Base-by-base conservation (phyloP, 2,113 vertebrate species). In the Caranx melampygus region DNA sequence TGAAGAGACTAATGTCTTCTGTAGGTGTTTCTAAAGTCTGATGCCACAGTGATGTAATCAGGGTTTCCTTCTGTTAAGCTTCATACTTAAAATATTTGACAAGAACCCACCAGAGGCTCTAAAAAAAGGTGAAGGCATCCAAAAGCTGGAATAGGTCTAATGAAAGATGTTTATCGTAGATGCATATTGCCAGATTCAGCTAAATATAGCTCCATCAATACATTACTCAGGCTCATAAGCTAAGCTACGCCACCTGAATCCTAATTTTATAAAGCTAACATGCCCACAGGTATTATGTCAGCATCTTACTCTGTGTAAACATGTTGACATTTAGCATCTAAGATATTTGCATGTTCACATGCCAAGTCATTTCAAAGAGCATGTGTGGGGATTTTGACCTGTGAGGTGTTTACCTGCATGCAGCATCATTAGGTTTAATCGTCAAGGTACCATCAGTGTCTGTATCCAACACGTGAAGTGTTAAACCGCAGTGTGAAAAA, bases 191-290 rank as follows among this genome's bases (percentile, higher is more conserved):
- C 20, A 35, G 15, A 55, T 14, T 31, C 18, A 8, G 37, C 37
- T 42, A 10, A 57, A 65, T 16, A 7, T 65, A 15, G 1, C 12
- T 57, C 26, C 45, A 47, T 66, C 3, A 16, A 55, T 10, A 5
- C 9, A 20, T 10, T 57, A 45, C 14, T 35, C 10, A 34, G 1
- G 37, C 37, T 37, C 40, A 42, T 10, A 42, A 42, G 40, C 40
- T 42, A 42, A 42, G 11, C 37, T 47, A 14, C 1, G 12, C 18
- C 15, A 72, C 6, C 35, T 61, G 14, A 73, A 20, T 57, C 68
- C 58, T 55, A 45, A 61, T 54, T 55, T 72, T 55, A 57, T 3
- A 74, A 70, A 44, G 49, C 8, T 21, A 33, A 49, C 33, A 78
- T 10, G 6, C 18, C n/a, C 49, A 35, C 26, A 57, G 58, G 31